Base-by-base conservation (phyloP, 2,113 vertebrate genomes). In the Crotalus horridus region DNA sequence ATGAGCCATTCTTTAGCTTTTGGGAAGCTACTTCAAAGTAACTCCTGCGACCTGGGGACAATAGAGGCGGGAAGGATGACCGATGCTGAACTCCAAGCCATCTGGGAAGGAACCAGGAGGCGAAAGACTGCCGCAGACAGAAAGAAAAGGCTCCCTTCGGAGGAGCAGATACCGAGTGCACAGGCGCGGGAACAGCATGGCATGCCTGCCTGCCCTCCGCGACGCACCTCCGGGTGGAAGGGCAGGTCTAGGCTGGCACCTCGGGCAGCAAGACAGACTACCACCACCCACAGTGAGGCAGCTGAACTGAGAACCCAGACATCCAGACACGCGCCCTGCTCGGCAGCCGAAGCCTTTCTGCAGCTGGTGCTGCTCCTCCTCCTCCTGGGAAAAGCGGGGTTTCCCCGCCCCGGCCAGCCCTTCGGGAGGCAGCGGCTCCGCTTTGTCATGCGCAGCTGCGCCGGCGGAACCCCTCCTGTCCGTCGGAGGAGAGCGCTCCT, bases 361-460 rank as follows among this genome's bases (percentile, higher is more conserved):
- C 53, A 59, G 5, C 3, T 9, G 0, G 2, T 74, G 10, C 4
- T 10, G 0, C 2, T 26, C 24, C 21, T 12, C 20, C 23, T 39
- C 33, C 29, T 48, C 8, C 58, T 46, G 1, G 8, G 24, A 17
- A 13, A 85, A 6, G 46, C 24, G 0, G 26, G 92, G 10, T n/a
- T n/a, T 23, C 26, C 90, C 29, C 1, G 29, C 91, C 95, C 86
- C 95, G 91, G 51, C 89, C 94, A 33, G 53, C 93, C 11, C 93
- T 90, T 64, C 87, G 89, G n/a, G 91, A 93, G 48, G 51, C 55
- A 46, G 87, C 11, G 54, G 64, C 51, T 92, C 91, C 51, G 92
- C 91, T 48, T n/a, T 61, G 1, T 23, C 89, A 86, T 94, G 95
- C 95, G 94, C 95, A 95, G 94, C 39, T 64, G 95, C 95, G 91